Percentiles rank a stretch among this genome's conserved stretches.
phyloP scores from a whole-genome alignment of 2,113 vertebrate genomes.

The Neoarius graeffei region DNA sequence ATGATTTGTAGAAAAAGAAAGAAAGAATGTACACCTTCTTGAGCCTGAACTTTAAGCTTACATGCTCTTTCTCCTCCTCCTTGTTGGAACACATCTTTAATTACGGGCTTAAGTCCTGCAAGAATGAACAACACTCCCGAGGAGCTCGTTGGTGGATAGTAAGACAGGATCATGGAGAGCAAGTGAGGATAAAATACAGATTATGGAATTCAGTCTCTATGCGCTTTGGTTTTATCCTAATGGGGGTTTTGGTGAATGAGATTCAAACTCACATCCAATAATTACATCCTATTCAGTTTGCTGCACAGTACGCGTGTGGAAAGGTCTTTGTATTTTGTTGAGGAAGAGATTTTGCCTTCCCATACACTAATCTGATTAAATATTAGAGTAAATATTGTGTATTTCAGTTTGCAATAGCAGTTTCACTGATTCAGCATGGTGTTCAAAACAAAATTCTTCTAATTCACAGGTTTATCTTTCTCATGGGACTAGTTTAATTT shows the following conservation, averaged over 20 bases:
- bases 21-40: not conserved
- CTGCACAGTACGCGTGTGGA: not conserved
- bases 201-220: slow-evolving; percentile 28
- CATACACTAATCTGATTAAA: slow-evolving; percentile 33
- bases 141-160: slow-evolving; percentile 12
- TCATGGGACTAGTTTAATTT: not conserved
- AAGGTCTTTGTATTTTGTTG: slow-evolving; percentile 5
- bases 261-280: slow-evolving; percentile 34
- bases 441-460: not conserved
- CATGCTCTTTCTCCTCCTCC: slow-evolving; percentile 6
- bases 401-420: slow-evolving; percentile 2
- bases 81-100: slow-evolving; percentile 35
- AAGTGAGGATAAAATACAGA: slow-evolving; percentile 19
- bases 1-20: not conserved
- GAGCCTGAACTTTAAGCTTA: slow-evolving; percentile 1
- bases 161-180: slow-evolving; percentile 20
- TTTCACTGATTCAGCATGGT: not conserved
- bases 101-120: slow-evolving; percentile 21
- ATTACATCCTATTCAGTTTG: slow-evolving; percentile 29
- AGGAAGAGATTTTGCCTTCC: slow-evolving; percentile 20
- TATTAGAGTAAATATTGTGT: slow-evolving; percentile 23
- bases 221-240: slow-evolving; percentile 35
- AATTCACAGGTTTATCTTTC: not conserved
- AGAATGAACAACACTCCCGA: slow-evolving; percentile 22
- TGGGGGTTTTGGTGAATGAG: slow-evolving; percentile 21